phyloP scores from a whole-genome alignment of 23 tunicate species.

The Pegea sp. region DNA sequence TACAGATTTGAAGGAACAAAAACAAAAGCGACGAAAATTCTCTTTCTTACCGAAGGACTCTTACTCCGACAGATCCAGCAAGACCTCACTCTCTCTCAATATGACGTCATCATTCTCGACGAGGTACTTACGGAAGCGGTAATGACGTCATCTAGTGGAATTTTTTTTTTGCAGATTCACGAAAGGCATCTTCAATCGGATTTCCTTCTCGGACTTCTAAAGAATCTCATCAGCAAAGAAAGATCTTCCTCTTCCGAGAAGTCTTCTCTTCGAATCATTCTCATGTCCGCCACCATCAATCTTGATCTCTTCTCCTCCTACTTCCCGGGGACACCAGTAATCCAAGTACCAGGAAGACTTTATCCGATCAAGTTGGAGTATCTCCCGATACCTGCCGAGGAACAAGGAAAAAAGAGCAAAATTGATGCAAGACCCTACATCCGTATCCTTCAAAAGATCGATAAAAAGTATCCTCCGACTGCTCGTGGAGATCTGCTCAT shows the following conservation, averaged over 20 bases:
- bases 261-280: constrained; percentile 29
- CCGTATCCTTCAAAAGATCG: constrained; percentile 66
- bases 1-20: constrained; percentile 63
- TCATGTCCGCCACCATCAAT: constrained; percentile 96
- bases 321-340: constrained; percentile 71
- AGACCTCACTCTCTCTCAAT: constrained; percentile 39
- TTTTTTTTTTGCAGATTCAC: constrained; percentile 26
- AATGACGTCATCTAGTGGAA: background rate
- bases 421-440: constrained; percentile 79
- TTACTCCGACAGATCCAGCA: constrained; percentile 86
- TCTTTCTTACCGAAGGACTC: constrained; percentile 87
- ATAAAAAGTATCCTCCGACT: constrained; percentile 71
- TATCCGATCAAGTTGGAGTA: constrained; percentile 82
- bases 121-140: constrained; percentile 15
- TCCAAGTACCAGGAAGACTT: constrained; percentile 93
- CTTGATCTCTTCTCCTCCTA: constrained; percentile 59
- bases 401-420: constrained; percentile 27
- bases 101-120: constrained; percentile 70
- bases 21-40: constrained; percentile 33
- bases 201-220: constrained; percentile 57
- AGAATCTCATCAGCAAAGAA: constrained; percentile 15
- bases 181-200: constrained; percentile 93
- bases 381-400: constrained; percentile 55
- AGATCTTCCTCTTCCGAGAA: background rate
- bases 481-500: constrained; percentile 89